Conservation (phyloP, 35 echinoderm and acorn worm species). For the Patiria miniata region DNA sequence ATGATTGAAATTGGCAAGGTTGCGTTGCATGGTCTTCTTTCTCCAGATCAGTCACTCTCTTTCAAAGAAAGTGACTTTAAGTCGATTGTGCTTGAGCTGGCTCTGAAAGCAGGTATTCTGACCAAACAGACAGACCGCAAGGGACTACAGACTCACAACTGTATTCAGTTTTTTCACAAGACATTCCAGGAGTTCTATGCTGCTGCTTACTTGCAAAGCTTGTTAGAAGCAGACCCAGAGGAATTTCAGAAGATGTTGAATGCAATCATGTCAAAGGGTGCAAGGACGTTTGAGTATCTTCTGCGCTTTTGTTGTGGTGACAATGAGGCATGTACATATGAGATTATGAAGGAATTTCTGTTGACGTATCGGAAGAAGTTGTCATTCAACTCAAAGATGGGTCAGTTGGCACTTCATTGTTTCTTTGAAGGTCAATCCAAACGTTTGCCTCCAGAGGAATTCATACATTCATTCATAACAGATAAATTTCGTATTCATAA, state of each 20-base stretch:
- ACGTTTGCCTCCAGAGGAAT: not conserved
- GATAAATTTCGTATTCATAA: not conserved
- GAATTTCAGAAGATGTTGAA: not conserved
- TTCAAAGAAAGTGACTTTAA: not conserved
- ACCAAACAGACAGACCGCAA: not conserved
- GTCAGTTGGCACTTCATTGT: not conserved
- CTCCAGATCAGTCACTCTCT: not conserved
- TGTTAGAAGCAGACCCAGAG: not conserved
- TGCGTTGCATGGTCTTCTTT: not conserved
- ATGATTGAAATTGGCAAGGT: not conserved
- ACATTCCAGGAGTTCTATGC: not conserved
- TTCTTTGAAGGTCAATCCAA: not conserved
- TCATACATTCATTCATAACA: not conserved
- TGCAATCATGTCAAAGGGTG: not conserved
- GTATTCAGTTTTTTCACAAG: not conserved
- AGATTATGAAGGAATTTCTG: not conserved
- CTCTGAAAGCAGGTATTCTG: not conserved
- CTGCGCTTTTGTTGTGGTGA: slow-evolving; percentile 4
- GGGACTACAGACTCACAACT: not conserved
- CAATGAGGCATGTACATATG: not conserved
- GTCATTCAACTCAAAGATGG: not conserved
- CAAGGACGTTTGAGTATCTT: not conserved
- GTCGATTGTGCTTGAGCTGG: not conserved
- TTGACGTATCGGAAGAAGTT: not conserved
- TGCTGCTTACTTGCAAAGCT: not conserved